Conservation (phyloP, 2,113 vertebrate species). For the Leucosticte australis region DNA sequence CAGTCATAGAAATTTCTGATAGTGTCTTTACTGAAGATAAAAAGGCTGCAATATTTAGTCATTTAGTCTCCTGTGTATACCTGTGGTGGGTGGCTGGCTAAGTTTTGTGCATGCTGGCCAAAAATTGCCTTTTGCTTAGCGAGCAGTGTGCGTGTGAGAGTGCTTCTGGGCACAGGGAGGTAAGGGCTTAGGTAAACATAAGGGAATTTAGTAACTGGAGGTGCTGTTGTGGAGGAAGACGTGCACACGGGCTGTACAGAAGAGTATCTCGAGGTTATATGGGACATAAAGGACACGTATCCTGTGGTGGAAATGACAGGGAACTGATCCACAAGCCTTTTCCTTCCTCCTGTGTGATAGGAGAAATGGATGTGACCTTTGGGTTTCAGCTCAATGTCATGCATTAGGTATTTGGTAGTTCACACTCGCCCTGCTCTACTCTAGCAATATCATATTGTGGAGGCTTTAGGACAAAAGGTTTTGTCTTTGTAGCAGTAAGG, state of each 20-base stretch:
- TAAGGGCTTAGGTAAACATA: background rate
- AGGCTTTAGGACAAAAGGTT: background rate
- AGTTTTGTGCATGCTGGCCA: background rate
- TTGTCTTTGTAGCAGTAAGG: background rate
- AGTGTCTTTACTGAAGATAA: background rate
- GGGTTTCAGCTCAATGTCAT: background rate
- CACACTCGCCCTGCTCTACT: background rate
- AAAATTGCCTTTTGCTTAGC: background rate
- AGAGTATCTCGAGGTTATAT: background rate
- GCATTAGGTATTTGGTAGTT: background rate
- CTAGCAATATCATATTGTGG: background rate
- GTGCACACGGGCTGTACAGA: background rate
- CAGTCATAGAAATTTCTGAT: background rate
- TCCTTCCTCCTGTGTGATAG: background rate
- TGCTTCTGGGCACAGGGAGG: background rate
- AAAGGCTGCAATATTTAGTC: background rate
- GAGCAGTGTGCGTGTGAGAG: background rate
- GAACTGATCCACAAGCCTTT: background rate
- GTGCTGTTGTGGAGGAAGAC: background rate
- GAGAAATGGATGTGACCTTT: background rate
- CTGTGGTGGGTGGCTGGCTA: background rate
- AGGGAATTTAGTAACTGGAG: background rate
- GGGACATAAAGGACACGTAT: background rate
- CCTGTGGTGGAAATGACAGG: rapidly evolving
- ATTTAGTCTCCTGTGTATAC: background rate